Conservation (phyloP, 1,140 invertebrate species). For the Carposina sasakii region DNA sequence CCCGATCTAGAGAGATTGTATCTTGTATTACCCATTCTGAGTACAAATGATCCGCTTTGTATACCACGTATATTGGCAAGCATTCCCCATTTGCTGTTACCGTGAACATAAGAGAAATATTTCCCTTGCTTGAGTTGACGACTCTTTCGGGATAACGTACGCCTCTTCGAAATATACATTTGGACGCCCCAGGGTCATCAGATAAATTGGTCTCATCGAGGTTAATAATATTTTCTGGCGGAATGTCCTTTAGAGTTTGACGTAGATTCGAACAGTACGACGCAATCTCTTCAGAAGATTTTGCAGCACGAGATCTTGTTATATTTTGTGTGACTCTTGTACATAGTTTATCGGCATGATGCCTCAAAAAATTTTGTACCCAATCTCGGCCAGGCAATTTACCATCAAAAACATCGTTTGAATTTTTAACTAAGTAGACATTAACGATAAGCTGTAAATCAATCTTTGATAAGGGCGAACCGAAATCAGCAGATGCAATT, state of each 20-base stretch:
- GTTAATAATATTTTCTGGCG: no score
- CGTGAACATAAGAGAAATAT: no score
- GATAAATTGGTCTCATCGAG: no score
- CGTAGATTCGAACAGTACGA: neutral
- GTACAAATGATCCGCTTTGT: no score
- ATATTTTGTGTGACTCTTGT: constrained; percentile 5
- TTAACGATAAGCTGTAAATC: constrained; percentile 21
- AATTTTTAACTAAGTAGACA: constrained; percentile 22
- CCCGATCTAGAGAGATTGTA: no score
- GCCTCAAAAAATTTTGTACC: constrained; percentile 13
- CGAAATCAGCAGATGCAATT: constrained; percentile 16
- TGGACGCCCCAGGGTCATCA: no score
- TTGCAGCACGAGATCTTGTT: neutral
- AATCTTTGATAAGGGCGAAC: constrained; percentile 17
- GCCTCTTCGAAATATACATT: no score
- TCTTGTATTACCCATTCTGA: no score
- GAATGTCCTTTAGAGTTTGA: neutral
- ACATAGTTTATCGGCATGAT: constrained; percentile 5
- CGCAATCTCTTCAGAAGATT: neutral
- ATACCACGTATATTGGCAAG: no score
- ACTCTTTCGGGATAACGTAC: no score
- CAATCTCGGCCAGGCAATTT: constrained; percentile 17
- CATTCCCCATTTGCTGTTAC: no score
- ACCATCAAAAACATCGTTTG: constrained; percentile 9
- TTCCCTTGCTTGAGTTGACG: no score